phyloP scores from a whole-genome alignment of 2,888 invertebrate genomes.

The Pollenia labialis region DNA sequence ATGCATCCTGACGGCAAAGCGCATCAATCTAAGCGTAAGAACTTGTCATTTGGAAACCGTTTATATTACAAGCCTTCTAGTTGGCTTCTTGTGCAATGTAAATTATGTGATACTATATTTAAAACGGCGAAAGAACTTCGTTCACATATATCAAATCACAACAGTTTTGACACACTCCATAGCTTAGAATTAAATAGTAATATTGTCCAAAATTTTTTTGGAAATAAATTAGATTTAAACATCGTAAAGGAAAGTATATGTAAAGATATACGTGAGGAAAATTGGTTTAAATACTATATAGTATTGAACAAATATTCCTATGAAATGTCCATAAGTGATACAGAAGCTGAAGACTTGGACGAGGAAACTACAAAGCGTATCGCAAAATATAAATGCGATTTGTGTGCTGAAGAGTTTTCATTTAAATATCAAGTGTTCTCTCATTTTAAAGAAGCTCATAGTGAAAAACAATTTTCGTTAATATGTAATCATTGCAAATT shows the following conservation, averaged over 20 bases:
- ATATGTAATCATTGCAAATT: slow-evolving; percentile 85
- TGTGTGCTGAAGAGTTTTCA: slow-evolving; percentile 77
- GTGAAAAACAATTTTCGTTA: slow-evolving; percentile 84
- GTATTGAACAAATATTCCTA: slow-evolving; percentile 80
- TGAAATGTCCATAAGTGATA: slow-evolving; percentile 82
- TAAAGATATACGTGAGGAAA: slow-evolving; percentile 75
- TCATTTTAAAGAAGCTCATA: slow-evolving; percentile 80
- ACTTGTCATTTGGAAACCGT: slow-evolving; percentile 79
- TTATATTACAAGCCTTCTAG: slow-evolving; percentile 77
- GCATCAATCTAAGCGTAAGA: slow-evolving; percentile 76
- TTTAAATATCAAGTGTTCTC: slow-evolving; percentile 79
- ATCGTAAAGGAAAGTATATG: slow-evolving; percentile 76
- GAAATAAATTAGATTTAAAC: slow-evolving; percentile 72
- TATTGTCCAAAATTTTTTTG: slow-evolving; percentile 75
- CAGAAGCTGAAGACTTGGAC: slow-evolving; percentile 79
- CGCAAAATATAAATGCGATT: slow-evolving; percentile 77
- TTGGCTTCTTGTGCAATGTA: slow-evolving; percentile 80
- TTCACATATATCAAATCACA: slow-evolving; percentile 78
- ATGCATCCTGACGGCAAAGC: slow-evolving; percentile 61
- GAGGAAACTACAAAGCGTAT: not conserved
- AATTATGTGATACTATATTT: slow-evolving; percentile 79
- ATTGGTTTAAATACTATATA: slow-evolving; percentile 78
- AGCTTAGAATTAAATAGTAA: slow-evolving; percentile 74
- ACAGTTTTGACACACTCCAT: slow-evolving; percentile 69
- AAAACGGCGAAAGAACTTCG: slow-evolving; percentile 77